Percentiles rank a stretch among this genome's conserved stretches.
Conservation (phyloP, 2,797 vertebrate species). For the Numenius phaeopus region DNA sequence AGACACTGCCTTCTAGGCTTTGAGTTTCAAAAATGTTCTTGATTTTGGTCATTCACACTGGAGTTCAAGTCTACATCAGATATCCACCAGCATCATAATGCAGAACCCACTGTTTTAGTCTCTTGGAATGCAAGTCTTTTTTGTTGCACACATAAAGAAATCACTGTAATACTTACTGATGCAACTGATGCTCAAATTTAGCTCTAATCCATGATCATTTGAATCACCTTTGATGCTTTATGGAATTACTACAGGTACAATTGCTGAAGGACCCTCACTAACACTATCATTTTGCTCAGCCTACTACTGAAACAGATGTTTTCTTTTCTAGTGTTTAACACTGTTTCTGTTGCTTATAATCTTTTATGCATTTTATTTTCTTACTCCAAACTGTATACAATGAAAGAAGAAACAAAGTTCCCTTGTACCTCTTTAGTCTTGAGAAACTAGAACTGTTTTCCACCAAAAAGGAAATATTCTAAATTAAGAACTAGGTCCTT, state of each 20-base stretch:
- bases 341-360: not conserved
- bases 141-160: not conserved
- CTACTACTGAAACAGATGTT: not conserved
- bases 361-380: not conserved
- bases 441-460: not conserved
- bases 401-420: not conserved
- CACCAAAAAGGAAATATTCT: not conserved
- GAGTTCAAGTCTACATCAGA: not conserved
- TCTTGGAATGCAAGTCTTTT: not conserved
- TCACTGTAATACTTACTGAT: not conserved
- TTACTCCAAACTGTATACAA: not conserved
- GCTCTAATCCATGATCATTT: accelerated
- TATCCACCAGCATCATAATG: not conserved
- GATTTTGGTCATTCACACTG: not conserved
- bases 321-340: not conserved
- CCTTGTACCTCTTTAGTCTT: not conserved
- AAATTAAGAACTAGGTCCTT: conserved; percentile 8
- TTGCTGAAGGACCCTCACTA: not conserved
- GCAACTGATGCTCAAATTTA: not conserved
- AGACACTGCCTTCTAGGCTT: not conserved
- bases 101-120: not conserved
- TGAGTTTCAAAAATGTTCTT: not conserved
- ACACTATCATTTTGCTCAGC: not conserved
- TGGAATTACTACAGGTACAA: not conserved
- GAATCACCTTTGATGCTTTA: not conserved